Evolutionary conservation across 2,113 vertebrate genomes (phyloP), one percentile per base, ranked within the genome.

Genomic region (Hyla sarda): DNA sequence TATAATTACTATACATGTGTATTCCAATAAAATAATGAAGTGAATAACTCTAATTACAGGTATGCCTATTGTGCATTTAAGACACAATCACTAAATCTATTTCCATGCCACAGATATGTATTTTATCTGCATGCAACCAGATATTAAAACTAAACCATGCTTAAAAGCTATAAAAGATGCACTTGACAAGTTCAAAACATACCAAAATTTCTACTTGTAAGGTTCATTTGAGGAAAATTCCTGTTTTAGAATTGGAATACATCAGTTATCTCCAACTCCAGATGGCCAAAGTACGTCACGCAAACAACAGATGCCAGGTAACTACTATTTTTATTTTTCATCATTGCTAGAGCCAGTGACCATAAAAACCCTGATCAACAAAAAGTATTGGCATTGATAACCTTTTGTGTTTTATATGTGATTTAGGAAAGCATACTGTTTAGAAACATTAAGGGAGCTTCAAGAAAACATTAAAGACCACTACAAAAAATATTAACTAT

Each of bases 201-300:
- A 81, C 28, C 52, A 86, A 72, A 47, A 54, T 58, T 25, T 34
- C 13, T 73, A 28, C 62, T 58, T 72, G 50, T 58, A 72, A 74
- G 77, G 78, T 86, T 73, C 65, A 82, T 86, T 45, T 86, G 28
- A 86, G 77, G 78, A 86, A 86, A 82, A 73, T 47, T 50, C 67
- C 76, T 72, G 30, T 81, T 81, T 86, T 81, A 80, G 56, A 58
- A 82, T 54, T 41, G 85, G 52, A 82, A 74, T 82, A 74, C 73
- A 81, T 81, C 77, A 73, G 77, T 82, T 86, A 82, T 86, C 85
- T 86, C 78, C 23, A 71, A 48, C 85, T 82, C 62, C 85, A 86
- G 85, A 73, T 86, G 77, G 85, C 52, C 73, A 25, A 72, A 62
- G 58, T 73, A 86, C 85, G 69, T 86, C 85, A 86, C 28, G 32